Conservation (phyloP, 1,140 invertebrate species). For the Listronotus bonariensis region DNA sequence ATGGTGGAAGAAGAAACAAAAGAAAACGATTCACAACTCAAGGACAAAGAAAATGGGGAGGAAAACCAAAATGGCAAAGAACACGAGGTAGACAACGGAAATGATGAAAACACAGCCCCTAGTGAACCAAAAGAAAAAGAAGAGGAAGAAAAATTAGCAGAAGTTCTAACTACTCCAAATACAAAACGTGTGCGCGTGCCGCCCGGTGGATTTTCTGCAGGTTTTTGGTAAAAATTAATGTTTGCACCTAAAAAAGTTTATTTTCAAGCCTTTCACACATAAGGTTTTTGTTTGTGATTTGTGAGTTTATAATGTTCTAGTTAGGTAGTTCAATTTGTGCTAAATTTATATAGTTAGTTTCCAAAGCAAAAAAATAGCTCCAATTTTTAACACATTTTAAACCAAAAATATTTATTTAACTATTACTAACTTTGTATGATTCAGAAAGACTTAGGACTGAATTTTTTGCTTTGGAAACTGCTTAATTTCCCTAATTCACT, state of each 20-base stretch:
- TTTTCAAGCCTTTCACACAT: background rate
- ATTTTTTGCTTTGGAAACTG: no score
- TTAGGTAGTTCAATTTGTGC: slow-evolving; percentile 7
- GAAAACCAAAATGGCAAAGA: slow-evolving; percentile 19
- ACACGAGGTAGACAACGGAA: slow-evolving; percentile 16
- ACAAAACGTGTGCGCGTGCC: slow-evolving; percentile 44
- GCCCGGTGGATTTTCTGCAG: slow-evolving; percentile 50
- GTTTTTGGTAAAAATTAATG: slow-evolving; percentile 46
- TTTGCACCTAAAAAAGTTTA: background rate
- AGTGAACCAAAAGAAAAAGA: slow-evolving; percentile 32
- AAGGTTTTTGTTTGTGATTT: no score
- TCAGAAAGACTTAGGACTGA: no score
- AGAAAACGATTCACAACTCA: slow-evolving; percentile 1
- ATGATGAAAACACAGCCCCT: slow-evolving; percentile 29
- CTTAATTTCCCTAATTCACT: no score
- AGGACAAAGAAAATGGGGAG: slow-evolving; percentile 2
- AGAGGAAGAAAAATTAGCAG: slow-evolving; percentile 9
- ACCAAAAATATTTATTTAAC: no score
- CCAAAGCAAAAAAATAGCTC: no score
- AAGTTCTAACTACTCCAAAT: background rate
- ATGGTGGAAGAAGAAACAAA: slow-evolving; percentile 20
- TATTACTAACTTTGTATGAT: no score
- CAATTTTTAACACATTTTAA: no score
- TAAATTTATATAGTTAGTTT: background rate
- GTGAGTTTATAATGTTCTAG: background rate